phyloP scores from a whole-genome alignment of 2,888 invertebrate species.

The Hyposoter didymator region DNA sequence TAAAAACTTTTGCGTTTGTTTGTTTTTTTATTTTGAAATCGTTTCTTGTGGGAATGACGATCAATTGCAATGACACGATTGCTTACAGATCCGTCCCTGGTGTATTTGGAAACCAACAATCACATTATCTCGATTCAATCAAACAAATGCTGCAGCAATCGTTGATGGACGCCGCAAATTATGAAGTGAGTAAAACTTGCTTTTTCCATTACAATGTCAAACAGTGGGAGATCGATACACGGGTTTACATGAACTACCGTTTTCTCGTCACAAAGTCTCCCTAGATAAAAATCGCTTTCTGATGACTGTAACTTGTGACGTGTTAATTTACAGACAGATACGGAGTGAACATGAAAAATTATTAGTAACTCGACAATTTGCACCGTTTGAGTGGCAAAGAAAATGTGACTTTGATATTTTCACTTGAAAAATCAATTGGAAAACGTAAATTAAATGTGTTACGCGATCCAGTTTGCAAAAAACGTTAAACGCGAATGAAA shows the following conservation, averaged over 20 bases:
- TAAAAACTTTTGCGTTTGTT: not conserved
- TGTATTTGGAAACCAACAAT: slow-evolving; percentile 98
- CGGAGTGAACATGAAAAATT: slow-evolving; percentile 84
- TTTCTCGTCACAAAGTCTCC: slow-evolving; percentile 84
- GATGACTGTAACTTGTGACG: slow-evolving; percentile 86
- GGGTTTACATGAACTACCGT: slow-evolving; percentile 68
- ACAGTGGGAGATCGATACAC: slow-evolving; percentile 80
- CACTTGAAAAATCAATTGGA: too few species aligned
- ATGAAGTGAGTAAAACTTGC: slow-evolving; percentile 85
- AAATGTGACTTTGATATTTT: not conserved
- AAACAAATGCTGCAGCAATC: slow-evolving; percentile 97
- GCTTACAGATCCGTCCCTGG: slow-evolving; percentile 94
- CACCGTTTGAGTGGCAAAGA: slow-evolving; percentile 7
- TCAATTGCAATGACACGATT: not conserved
- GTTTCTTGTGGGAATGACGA: not conserved
- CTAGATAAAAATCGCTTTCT: slow-evolving; percentile 84
- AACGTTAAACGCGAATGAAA: not conserved
- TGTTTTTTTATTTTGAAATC: not conserved
- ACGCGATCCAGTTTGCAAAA: not conserved
- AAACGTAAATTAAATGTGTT: too few species aligned
- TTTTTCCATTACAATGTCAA: slow-evolving; percentile 72
- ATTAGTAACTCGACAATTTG: not conserved
- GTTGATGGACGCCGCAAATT: slow-evolving; percentile 89
- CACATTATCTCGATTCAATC: slow-evolving; percentile 95
- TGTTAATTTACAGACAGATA: slow-evolving; percentile 87